Percentiles rank a stretch among this genome's conserved stretches.
These are phyloP conservation scores for Orientallactaga sibirica DNA, from an alignment of 2,797 vertebrate genomes.

Conservation along the genomic window DNA sequence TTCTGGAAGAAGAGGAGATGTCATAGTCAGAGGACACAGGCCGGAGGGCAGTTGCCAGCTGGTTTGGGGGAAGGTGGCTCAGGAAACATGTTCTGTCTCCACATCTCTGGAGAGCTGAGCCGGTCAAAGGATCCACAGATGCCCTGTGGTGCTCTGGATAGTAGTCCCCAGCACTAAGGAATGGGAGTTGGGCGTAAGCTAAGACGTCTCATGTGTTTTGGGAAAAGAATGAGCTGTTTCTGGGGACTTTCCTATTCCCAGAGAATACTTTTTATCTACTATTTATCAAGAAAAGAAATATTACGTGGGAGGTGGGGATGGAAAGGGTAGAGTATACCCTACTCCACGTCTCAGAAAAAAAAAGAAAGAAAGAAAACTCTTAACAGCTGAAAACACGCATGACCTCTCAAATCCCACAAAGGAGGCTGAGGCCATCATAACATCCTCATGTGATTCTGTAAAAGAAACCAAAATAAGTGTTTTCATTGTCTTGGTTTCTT, in stretches of 20 bases:
- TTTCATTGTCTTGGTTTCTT: neutral
- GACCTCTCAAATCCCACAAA: neutral
- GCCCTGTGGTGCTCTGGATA: neutral
- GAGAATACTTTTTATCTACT: neutral
- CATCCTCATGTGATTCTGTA: neutral
- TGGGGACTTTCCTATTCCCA: neutral
- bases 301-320: neutral
- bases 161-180: accelerated
- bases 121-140: neutral
- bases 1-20: neutral
- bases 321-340: accelerated
- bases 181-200: neutral
- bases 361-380: neutral
- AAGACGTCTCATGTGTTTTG: neutral
- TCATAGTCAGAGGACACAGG: neutral
- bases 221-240: neutral
- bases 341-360: neutral
- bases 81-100: neutral
- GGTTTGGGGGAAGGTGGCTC: neutral
- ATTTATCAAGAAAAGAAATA: neutral
- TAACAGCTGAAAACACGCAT: neutral
- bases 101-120: neutral
- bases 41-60: neutral
- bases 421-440: accelerated
- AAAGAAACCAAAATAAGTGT: neutral